Conservation (phyloP, 2,888 invertebrate genomes). For the Fragum fragum region DNA sequence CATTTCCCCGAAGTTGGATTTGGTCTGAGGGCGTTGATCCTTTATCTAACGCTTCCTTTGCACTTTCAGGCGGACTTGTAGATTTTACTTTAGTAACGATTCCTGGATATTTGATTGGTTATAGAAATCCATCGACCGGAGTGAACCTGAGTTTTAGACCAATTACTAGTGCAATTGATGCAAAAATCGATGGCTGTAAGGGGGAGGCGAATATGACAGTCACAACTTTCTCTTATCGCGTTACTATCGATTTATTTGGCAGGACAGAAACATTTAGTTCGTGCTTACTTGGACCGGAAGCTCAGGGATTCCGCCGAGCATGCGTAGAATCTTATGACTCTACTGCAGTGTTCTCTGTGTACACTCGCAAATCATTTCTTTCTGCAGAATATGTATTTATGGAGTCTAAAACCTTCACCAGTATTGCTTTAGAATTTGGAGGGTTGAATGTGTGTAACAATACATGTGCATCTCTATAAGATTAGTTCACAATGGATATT, state of each 20-base stretch:
- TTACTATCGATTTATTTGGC: conserved; percentile 61
- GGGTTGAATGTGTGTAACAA: conserved; percentile 73
- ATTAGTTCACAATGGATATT: too few relatives aligned
- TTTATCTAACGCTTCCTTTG: conserved; percentile 65
- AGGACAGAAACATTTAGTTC: conserved; percentile 67
- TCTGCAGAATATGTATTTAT: conserved; percentile 37
- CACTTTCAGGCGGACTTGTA: conserved; percentile 76
- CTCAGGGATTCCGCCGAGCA: conserved; percentile 70
- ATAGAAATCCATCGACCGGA: conserved; percentile 71
- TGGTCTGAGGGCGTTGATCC: conserved; percentile 75
- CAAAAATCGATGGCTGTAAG: conserved; percentile 69
- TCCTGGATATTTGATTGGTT: conserved; percentile 75
- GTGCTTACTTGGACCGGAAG: conserved; percentile 77
- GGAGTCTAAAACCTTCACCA: conserved; percentile 66
- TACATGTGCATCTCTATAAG: conserved; percentile 51
- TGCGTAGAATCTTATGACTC: conserved; percentile 77
- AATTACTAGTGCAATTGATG: conserved; percentile 65
- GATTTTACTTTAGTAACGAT: conserved; percentile 62
- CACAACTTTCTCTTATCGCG: conserved; percentile 51
- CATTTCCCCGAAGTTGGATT: conserved; percentile 79
- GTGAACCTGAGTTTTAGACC: conserved; percentile 73
- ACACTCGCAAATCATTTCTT: conserved; percentile 28
- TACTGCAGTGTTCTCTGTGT: conserved; percentile 60
- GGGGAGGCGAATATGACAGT: conserved; percentile 67
- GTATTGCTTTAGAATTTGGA: conserved; percentile 79